Evolutionary conservation across 2,888 invertebrate genomes (phyloP).

Genomic region (Muscina levida): DNA sequence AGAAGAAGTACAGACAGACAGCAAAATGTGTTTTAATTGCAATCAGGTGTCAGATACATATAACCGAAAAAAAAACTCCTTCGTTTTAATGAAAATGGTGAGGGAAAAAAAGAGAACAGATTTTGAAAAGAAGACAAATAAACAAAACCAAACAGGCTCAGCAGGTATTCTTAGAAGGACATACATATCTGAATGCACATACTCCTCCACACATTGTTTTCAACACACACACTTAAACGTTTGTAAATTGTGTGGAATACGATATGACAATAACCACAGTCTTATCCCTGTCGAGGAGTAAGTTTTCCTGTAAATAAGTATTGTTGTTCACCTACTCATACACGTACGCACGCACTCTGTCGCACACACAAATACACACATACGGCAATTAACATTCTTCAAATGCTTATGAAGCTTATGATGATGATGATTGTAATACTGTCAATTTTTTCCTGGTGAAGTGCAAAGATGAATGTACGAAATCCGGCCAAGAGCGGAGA

Average conservation of each 20-base stretch:
- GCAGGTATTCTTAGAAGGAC: constrained; percentile 19
- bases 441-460: constrained; percentile 42
- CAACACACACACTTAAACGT: constrained; percentile 11
- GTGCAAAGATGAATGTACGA: constrained; percentile 10
- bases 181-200: neutral
- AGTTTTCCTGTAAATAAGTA: constrained; percentile 33
- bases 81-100: constrained; percentile 33
- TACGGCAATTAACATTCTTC: constrained; percentile 50
- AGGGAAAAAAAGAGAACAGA: constrained; percentile 18
- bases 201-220: neutral
- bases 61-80: constrained; percentile 26
- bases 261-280: constrained; percentile 11
- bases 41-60: constrained; percentile 45
- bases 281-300: constrained; percentile 9
- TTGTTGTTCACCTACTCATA: constrained; percentile 29
- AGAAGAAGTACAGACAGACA: neutral
- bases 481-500: neutral
- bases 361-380: neutral
- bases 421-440: constrained; percentile 47
- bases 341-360: neutral
- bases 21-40: constrained; percentile 45
- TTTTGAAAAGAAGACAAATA: constrained; percentile 37
- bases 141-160: constrained; percentile 32
- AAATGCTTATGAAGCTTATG: constrained; percentile 52
- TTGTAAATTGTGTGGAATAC: constrained; percentile 29